These are phyloP conservation scores for Ammospiza nelsoni DNA, from an alignment of 2,113 vertebrate genomes.

Conservation along the genomic window DNA sequence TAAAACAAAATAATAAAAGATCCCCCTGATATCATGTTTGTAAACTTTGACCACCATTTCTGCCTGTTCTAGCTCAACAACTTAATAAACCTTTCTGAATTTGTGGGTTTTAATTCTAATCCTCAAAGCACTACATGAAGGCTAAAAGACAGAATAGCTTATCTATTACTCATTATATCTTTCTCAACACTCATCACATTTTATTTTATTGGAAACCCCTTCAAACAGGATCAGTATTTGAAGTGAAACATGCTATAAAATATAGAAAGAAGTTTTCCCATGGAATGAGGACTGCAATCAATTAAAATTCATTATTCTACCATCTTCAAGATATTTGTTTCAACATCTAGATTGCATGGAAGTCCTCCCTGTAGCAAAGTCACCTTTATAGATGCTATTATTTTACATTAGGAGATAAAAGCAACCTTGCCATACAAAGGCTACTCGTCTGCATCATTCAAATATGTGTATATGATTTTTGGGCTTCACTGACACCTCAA, in stretches of 20 bases:
- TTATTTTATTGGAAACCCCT: neutral
- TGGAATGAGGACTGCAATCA: neutral
- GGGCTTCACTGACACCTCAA: slow-evolving; percentile 11
- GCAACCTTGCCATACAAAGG: neutral
- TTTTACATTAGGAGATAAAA: neutral
- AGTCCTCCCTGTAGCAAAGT: neutral
- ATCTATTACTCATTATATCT: neutral
- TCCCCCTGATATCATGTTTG: accelerated
- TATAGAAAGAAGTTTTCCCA: neutral
- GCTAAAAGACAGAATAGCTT: neutral
- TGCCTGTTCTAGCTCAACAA: neutral
- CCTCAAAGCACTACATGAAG: neutral
- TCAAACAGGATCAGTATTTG: neutral
- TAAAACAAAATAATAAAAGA: neutral
- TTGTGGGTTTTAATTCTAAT: neutral
- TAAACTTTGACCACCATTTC: neutral
- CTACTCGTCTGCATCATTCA: neutral
- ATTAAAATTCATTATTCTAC: neutral
- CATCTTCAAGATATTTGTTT: neutral
- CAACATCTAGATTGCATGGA: neutral
- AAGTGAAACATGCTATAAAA: neutral
- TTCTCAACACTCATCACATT: neutral
- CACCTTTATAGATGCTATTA: neutral
- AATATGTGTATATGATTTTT: neutral
- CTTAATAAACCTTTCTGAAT: neutral